phyloP scores from a whole-genome alignment of 2,113 vertebrate genomes.

The Irena cyanogastra region DNA sequence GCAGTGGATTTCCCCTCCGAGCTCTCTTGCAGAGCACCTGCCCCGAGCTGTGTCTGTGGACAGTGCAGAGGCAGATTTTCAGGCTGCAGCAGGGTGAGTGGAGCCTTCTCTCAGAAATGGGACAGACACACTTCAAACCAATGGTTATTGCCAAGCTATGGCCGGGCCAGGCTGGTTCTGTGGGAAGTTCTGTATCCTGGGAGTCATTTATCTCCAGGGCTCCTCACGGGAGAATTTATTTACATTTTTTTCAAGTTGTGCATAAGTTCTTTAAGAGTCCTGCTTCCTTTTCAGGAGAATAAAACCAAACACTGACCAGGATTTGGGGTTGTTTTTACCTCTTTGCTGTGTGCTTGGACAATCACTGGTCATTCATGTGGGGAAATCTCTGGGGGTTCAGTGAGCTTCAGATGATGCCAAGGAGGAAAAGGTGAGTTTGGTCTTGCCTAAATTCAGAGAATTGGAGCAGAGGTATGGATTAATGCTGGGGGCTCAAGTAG shows the following conservation, averaged over 20 bases:
- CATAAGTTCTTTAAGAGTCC: not conserved
- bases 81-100: slow-evolving; percentile 23
- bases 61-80: slow-evolving; percentile 34
- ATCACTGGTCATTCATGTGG: accelerated
- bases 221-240: not conserved
- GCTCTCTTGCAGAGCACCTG: not conserved
- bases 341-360: accelerated
- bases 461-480: not conserved
- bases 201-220: slow-evolving; percentile 1
- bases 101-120: slow-evolving; percentile 19
- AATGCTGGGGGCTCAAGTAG: not conserved
- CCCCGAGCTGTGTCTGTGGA: not conserved
- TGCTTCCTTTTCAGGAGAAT: not conserved
- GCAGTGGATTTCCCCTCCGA: not conserved
- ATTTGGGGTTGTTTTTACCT: not conserved
- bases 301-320: not conserved
- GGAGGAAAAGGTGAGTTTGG: not conserved
- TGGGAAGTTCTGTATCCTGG: not conserved
- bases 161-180: not conserved
- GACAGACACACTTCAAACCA: slow-evolving; percentile 26
- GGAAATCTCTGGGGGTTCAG: not conserved
- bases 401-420: not conserved
- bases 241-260: not conserved
- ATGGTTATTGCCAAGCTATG: not conserved
- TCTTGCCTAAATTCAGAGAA: not conserved